These are phyloP conservation scores for Parasteatoda lunata DNA, from an alignment of 2,888 invertebrate genomes.

Conservation along the genomic window DNA sequence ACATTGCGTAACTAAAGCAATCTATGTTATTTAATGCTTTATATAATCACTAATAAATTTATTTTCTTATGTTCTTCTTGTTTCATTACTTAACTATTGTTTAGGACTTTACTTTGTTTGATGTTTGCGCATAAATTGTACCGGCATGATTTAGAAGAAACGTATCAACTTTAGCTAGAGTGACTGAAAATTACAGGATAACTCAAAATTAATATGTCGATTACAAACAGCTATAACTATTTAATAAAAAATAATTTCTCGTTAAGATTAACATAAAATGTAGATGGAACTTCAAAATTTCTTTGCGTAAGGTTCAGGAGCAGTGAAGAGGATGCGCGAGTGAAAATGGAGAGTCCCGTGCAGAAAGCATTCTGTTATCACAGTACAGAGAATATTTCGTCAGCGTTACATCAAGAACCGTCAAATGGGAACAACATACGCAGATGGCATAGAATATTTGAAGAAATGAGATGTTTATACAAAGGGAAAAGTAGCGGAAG, in stretches of 20 bases:
- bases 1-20: too few relatives aligned
- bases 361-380: slow-evolving; percentile 20
- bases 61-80: too few relatives aligned
- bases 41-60: too few relatives aligned
- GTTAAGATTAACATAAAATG: slow-evolving; percentile 30
- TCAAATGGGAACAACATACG: neutral
- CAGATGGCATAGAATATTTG: slow-evolving; percentile 5
- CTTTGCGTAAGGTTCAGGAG: slow-evolving; percentile 13
- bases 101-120: too few relatives aligned
- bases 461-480: slow-evolving; percentile 1
- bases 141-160: too few relatives aligned
- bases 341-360: slow-evolving; percentile 7
- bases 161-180: too few relatives aligned
- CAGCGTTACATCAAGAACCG: neutral
- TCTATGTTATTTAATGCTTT: too few relatives aligned
- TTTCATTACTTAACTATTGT: too few relatives aligned
- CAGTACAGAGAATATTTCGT: neutral
- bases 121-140: too few relatives aligned
- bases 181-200: neutral
- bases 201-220: neutral
- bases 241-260: neutral
- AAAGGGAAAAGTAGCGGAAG: neutral
- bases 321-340: slow-evolving; percentile 21
- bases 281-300: slow-evolving; percentile 29
- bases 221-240: neutral